Conservation (phyloP, 2,797 vertebrate species). For the Lacerta agilis region DNA sequence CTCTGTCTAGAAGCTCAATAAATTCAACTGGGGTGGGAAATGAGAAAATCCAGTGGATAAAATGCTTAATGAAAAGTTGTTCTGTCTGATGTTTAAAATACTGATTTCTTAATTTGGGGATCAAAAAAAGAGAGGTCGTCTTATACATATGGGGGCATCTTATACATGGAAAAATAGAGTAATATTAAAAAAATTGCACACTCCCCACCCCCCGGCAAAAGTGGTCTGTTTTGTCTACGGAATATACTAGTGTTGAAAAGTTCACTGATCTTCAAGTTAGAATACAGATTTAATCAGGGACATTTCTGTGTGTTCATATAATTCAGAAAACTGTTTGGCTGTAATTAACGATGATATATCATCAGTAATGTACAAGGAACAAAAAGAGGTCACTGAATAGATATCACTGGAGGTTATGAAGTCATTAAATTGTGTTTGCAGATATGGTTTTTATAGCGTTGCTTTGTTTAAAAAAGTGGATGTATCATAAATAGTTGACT, state of each 20-base stretch:
- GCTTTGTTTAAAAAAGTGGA: background rate
- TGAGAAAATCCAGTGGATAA: slow-evolving; percentile 32
- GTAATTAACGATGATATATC: slow-evolving; percentile 28
- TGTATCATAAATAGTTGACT: background rate
- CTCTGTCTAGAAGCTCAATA: background rate
- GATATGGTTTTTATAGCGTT: background rate
- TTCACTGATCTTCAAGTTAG: slow-evolving; percentile 41
- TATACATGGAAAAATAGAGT: slow-evolving; percentile 33
- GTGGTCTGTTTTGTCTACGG: background rate
- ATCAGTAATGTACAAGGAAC: background rate
- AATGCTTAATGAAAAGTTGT: no score
- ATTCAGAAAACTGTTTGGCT: slow-evolving; percentile 17
- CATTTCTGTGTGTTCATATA: slow-evolving; percentile 20
- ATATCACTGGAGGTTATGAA: background rate
- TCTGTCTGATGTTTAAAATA: no score
- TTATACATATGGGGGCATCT: background rate
- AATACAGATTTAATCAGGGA: slow-evolving; percentile 19
- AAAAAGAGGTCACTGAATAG: background rate
- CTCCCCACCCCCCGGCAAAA: background rate
- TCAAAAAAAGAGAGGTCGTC: no score
- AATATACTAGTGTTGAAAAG: slow-evolving; percentile 25
- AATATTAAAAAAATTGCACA: slow-evolving; percentile 4
- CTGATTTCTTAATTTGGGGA: no score
- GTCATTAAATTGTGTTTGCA: background rate
- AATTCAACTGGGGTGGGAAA: background rate